Base-by-base conservation (phyloP, 1,140 invertebrate genomes). In the Dendroctonus ponderosae region DNA sequence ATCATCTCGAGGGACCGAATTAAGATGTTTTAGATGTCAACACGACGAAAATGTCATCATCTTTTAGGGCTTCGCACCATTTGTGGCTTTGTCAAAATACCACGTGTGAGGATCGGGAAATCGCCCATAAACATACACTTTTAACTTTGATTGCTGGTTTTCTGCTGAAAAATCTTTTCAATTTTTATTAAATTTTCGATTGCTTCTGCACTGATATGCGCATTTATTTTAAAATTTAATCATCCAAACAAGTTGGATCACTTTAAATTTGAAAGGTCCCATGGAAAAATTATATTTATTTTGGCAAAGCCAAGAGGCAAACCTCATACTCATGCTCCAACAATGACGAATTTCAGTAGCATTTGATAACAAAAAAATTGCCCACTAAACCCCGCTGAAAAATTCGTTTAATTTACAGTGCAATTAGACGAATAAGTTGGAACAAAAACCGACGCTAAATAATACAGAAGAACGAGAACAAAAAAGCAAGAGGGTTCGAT, bases 11-110 rank as follows among this genome's bases (percentile, higher is more conserved):
- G 56, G 41, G 56, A 58, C 40, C 40, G 42, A 58, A 58, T 58
- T 58, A 58, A 58, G 56, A 58, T 58, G 56, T 42, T 58, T 58
- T 58, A 58, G 40, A 7, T 58, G 56, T 58, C 56, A 44, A 58
- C 56, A 44, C 41, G 14, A 14, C 48, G 8, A 12, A 50, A 15
- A n/a, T 50, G 48, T 44, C 42, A 58, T 9, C 56, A 9, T n/a
- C 40, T 8, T n/a, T 50, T 8, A 7, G n/a, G 48, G 7, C 26
- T 50, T 58, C 56, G 40, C 40, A 44, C 37, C 41, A 58, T 43
- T 58, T 58, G 39, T 37, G 56, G 56, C 15, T 37, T 42, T 43
- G 56, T 58, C 56, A 58, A 58, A 58, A 58, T 15, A 58, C 7
- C 37, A 12, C 26, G 42, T 43, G 42, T 15, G 37, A 52, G 26